Base-by-base conservation (phyloP, 2,888 invertebrate species). In the Galerucella nymphaeae region DNA sequence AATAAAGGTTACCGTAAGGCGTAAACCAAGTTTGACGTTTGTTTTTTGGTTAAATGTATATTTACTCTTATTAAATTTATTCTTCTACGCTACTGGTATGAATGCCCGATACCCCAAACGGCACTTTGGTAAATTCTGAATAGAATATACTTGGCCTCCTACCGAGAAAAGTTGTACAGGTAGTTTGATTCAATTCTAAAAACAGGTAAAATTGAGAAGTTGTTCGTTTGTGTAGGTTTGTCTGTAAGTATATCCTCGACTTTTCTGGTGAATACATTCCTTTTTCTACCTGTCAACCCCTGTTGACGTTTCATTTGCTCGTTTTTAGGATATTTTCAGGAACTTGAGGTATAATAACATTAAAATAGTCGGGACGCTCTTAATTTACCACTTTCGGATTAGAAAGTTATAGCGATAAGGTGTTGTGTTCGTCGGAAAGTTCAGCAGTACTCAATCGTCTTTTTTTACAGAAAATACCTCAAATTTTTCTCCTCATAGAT, bases 61-160 rank as follows among this genome's bases (percentile, higher is more conserved):
- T 9, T 58, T 58, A 4, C 20, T 23, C 13, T n/a, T 23, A 58
- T 14, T 18, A 20, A 58, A 59, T 59, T 18, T 59, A 38, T 30
- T 16, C 61, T 38, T n/a, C 61, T 53, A 53, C 53, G 16, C 53
- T 9, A 53, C 16, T 53, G 50, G 62, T 5, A 41, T 41, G 42
- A 50, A 50, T 50, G 16, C 50, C 50, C 14, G 8, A 50, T 50
- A 50, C 16, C 48, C n/a, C 30, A 3, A 61, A 20, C 18, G 38
- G 38, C 42, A n/a, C 13, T 13, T 13, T 2, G 13, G 23, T 58
- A 48, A 58, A 70, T 53, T 59, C 41, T 61, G 50, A 48, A 23
- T 8, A 45, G 62, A 57, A 71, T 69, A 77, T 76, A 71, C 77
- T 79, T 79, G 78, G 69, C 71, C 62, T 71, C 74, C 75, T 78